Evolutionary conservation across 37 sponge, comb jelly and placozoan species (phyloP).

Genomic region (Axinella damicornis): DNA sequence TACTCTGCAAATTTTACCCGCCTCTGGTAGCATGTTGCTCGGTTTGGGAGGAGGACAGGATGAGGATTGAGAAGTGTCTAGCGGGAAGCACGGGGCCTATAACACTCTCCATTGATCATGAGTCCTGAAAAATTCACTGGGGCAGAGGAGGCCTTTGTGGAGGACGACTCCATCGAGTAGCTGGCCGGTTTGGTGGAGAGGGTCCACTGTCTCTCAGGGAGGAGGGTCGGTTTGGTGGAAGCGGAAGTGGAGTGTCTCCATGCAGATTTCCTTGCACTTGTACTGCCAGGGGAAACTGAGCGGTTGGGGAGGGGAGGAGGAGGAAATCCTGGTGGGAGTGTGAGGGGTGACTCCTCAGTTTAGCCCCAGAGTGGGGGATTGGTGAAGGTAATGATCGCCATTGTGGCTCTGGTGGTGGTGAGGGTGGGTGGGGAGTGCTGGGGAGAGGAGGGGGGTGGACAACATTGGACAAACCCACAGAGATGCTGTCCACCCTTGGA

Average conservation of each 20-base stretch:
- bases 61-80: background rate
- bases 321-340: constrained; percentile 16
- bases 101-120: background rate
- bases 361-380: background rate
- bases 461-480: background rate
- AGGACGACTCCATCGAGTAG: too few species aligned
- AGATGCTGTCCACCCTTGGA: constrained; percentile 69
- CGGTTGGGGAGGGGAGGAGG: constrained; percentile 25
- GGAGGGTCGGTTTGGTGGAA: constrained; percentile 24
- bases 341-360: constrained; percentile 3
- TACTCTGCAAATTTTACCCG: too few species aligned
- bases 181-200: too few species aligned
- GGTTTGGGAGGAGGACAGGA: constrained; percentile 8
- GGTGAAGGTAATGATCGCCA: background rate
- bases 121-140: background rate
- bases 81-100: constrained; percentile 25
- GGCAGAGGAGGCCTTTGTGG: background rate
- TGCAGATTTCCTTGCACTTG: background rate
- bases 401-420: background rate
- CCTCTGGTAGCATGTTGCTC: background rate
- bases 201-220: constrained; percentile 5
- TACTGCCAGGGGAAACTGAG: background rate
- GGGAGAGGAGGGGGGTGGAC: constrained; percentile 22
- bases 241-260: constrained; percentile 9
- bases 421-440: background rate